Base-by-base conservation (phyloP, 1,140 invertebrate genomes). In the Lepidurus packardi region DNA sequence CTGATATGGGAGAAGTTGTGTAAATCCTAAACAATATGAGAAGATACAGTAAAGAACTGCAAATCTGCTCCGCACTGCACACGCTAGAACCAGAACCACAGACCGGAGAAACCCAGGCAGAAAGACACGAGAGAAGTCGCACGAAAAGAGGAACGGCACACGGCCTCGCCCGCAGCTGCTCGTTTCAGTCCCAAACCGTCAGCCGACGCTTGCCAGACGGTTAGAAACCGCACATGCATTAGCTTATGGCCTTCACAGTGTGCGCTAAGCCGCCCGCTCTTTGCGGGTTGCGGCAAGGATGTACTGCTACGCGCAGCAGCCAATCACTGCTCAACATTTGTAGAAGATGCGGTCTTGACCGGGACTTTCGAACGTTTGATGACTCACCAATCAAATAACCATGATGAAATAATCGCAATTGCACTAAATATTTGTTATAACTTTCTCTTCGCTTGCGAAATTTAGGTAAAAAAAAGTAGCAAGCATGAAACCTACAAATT, bases 81-180 rank as follows among this genome's bases (percentile, higher is more conserved):
- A 65, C 53, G 53, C 53, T 65, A 65, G 53, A 65, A 65, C 21
- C 53, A 65, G 53, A 65, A n/a, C 53, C 53, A 65, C 53, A 65
- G 53, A 65, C 53, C 53, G 53, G 53, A 65, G 53, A 65, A 65
- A 65, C 53, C 53, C n/a, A 65, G 53, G 53, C 53, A 21, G 53
- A 65, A 21, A 65, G 53, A 65, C 53, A 65, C 53, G 16, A 65
- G 53, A 65, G 53, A 65, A 65, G 53, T 65, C 7, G 7, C n/a
- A 65, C 53, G 53, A 65, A 65, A 65, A 65, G 53, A 65, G 53
- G 53, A 65, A 65, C 53, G 53, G 21, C 53, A 65, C 6, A 6
- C 53, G 1, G 53, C 53, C 53, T 65, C 53, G 53, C 53, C 53
- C 53, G 53, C 53, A 65, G 53, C 16, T 65, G 53, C 53, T n/a